These are phyloP conservation scores for Anadara kagoshimensis DNA, from an alignment of 1,140 invertebrate species.

Conservation along the genomic window DNA sequence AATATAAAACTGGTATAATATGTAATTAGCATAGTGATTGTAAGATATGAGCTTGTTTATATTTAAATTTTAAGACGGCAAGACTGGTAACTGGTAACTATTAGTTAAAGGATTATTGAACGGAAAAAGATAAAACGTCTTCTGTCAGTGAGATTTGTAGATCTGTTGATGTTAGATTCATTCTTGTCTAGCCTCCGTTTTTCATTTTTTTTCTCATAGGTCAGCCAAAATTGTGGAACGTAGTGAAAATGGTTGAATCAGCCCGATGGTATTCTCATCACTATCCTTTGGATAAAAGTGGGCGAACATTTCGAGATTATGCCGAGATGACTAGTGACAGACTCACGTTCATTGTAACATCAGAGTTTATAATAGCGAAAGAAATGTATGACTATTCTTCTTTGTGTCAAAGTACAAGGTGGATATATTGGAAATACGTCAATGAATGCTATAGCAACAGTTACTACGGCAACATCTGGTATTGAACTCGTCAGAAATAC, in stretches of 20 bases:
- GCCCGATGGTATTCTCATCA: slow-evolving; percentile 46
- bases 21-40: no score
- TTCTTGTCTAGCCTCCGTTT: no score
- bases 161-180: no score
- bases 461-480: slow-evolving; percentile 14
- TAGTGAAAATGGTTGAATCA: slow-evolving; percentile 44
- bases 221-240: slow-evolving; percentile 48
- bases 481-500: slow-evolving; percentile 35
- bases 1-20: no score
- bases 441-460: slow-evolving; percentile 34
- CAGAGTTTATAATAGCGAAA: slow-evolving; percentile 25
- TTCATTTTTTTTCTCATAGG: slow-evolving; percentile 20
- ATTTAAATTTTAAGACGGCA: no score
- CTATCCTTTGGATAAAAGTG: slow-evolving; percentile 37
- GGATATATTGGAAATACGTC: slow-evolving; percentile 48
- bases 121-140: no score
- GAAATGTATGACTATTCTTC: slow-evolving; percentile 25
- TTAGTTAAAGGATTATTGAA: no score
- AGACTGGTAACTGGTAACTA: no score
- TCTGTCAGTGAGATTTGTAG: no score
- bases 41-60: no score
- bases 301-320: slow-evolving; percentile 49
- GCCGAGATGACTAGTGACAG: slow-evolving; percentile 42
- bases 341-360: slow-evolving; percentile 43
- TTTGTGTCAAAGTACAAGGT: slow-evolving; percentile 29